A percentile compares a stretch with the other conserved stretches of the same genome.
Evolutionary conservation across 2,113 vertebrate species (phyloP).

Genomic region (Periophthalmus modestus): DNA sequence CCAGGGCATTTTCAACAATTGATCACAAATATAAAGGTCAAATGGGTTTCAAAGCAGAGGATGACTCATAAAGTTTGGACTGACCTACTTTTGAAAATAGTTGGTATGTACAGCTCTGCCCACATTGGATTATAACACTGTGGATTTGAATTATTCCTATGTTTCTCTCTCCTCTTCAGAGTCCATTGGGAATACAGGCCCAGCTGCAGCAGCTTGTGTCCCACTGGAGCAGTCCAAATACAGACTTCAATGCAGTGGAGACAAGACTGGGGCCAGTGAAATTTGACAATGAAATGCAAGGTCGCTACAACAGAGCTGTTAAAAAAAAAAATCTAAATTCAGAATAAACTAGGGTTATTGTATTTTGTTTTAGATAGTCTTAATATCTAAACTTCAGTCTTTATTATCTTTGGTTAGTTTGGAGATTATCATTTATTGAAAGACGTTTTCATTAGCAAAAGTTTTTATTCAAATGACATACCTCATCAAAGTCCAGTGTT

Average conservation of each 20-base stretch:
- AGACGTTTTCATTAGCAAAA: too few relatives aligned
- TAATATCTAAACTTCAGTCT: too few relatives aligned
- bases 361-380: too few relatives aligned
- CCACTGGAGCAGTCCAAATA: slow-evolving; percentile 31
- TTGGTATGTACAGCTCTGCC: background rate
- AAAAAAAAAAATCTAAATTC: background rate
- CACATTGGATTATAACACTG: background rate
- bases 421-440: too few relatives aligned
- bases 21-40: slow-evolving; percentile 24
- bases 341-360: too few relatives aligned
- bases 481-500: too few relatives aligned
- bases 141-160: background rate
- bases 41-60: background rate
- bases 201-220: slow-evolving; percentile 20
- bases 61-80: slow-evolving; percentile 2
- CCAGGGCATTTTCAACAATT: slow-evolving; percentile 10
- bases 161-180: background rate
- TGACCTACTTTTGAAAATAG: background rate
- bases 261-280: background rate
- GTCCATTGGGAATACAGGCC: slow-evolving; percentile 24
- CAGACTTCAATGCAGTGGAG: slow-evolving; percentile 39
- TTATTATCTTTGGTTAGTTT: too few relatives aligned
- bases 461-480: too few relatives aligned
- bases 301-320: background rate
- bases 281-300: slow-evolving; percentile 17